phyloP scores from a whole-genome alignment of 2,797 vertebrate genomes.

The Gephyroberyx darwinii region DNA sequence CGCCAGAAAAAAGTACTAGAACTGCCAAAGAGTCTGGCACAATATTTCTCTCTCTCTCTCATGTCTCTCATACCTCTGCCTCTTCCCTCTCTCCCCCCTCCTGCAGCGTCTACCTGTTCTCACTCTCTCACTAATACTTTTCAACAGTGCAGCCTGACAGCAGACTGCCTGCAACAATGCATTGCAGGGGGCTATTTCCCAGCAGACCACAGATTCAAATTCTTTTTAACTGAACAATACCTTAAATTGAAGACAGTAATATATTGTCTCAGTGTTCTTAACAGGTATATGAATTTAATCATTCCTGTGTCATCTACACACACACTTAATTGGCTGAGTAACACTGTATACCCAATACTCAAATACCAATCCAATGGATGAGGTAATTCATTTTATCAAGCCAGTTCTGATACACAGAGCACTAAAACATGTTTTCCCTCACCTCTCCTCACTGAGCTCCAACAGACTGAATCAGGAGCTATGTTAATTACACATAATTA shows the following conservation, averaged over 20 bases:
- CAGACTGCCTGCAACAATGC: neutral
- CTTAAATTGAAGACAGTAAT: too few species aligned
- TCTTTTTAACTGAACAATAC: too few species aligned
- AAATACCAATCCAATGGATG: neutral
- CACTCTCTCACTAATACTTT: too few species aligned
- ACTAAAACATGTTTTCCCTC: neutral
- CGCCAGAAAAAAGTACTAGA: slow-evolving; percentile 6
- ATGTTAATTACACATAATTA: slow-evolving; percentile 43
- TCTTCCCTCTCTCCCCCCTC: neutral
- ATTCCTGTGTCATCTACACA: too few species aligned
- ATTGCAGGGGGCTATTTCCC: neutral
- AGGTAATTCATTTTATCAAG: neutral
- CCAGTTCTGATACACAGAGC: neutral
- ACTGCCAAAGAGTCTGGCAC: slow-evolving; percentile 35
- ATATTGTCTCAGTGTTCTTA: too few species aligned
- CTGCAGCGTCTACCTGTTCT: neutral
- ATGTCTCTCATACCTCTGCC: slow-evolving; percentile 27
- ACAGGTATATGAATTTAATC: too few species aligned
- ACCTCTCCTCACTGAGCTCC: neutral
- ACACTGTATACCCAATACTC: too few species aligned
- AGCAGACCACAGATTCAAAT: too few species aligned
- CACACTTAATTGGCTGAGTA: too few species aligned
- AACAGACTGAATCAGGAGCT: slow-evolving; percentile 35
- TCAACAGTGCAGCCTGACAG: too few species aligned
- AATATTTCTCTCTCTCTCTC: neutral